Evolutionary conservation across 2,113 vertebrate species (phyloP).

Genomic region (Trichomycterus rosablanca): DNA sequence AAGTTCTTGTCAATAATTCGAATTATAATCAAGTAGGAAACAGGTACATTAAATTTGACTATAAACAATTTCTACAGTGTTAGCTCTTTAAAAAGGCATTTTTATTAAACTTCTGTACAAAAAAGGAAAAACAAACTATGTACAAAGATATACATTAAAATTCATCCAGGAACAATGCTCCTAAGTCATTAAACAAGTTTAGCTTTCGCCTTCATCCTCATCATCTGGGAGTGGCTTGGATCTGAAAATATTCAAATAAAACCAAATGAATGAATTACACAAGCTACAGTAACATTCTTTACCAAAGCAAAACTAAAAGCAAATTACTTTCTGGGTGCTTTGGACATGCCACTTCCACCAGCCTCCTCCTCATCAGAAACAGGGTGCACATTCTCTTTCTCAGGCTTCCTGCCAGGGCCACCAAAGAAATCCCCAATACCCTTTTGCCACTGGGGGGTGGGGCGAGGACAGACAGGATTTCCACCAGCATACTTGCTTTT

Average conservation of each 20-base stretch:
- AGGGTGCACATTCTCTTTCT: slow-evolving; percentile 73
- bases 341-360: slow-evolving; percentile 73
- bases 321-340: slow-evolving; percentile 70
- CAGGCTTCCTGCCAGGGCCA: slow-evolving; percentile 62
- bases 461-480: slow-evolving; percentile 78
- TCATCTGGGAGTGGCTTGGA: slow-evolving; percentile 60
- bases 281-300: not conserved
- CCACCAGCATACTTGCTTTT: slow-evolving; percentile 74
- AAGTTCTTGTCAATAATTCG: too few species aligned
- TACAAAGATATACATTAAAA: slow-evolving; percentile 66
- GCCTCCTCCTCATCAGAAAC: slow-evolving; percentile 62
- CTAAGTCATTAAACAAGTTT: not conserved
- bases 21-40: too few species aligned
- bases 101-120: slow-evolving; percentile 61
- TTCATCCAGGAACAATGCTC: not conserved
- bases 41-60: too few species aligned
- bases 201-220: slow-evolving; percentile 51
- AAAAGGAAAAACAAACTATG: slow-evolving; percentile 42
- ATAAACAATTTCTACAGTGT: too few species aligned
- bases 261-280: too few species aligned
- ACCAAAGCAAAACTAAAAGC: too few species aligned
- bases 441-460: slow-evolving; percentile 85
- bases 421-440: slow-evolving; percentile 85
- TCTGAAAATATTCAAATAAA: too few species aligned
- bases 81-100: slow-evolving; percentile 13